phyloP scores from a whole-genome alignment of 2,888 invertebrate genomes.

The Caprella mutica region DNA sequence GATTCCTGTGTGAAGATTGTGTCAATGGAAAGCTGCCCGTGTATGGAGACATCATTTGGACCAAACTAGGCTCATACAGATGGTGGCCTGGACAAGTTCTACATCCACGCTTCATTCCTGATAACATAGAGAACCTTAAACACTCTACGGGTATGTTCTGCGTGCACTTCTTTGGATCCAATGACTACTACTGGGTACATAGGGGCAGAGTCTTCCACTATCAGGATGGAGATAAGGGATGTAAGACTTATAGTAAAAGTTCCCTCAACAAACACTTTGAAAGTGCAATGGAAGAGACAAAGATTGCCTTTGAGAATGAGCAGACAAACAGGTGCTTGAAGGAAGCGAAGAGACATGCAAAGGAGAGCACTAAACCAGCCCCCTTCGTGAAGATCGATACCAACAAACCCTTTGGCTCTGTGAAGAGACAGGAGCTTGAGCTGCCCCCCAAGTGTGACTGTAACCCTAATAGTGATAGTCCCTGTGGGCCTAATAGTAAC shows the following conservation, averaged over 20 bases:
- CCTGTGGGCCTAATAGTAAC: constrained; percentile 69
- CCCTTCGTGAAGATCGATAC: constrained; percentile 60
- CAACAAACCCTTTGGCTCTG: constrained; percentile 49
- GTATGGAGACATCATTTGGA: constrained; percentile 83
- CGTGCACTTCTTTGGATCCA: constrained; percentile 82
- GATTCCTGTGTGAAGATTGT: constrained; percentile 82
- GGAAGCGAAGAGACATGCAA: constrained; percentile 27
- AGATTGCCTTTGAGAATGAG: constrained; percentile 54
- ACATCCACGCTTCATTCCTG: constrained; percentile 72
- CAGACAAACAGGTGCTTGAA: constrained; percentile 42
- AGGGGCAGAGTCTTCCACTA: constrained; percentile 73
- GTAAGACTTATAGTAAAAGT: constrained; percentile 37
- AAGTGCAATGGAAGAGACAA: constrained; percentile 65
- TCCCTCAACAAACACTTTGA: constrained; percentile 55
- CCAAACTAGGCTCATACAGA: constrained; percentile 69
- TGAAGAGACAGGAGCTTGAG: constrained; percentile 46
- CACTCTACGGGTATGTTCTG: constrained; percentile 78
- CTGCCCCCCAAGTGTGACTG: constrained; percentile 67
- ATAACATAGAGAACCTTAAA: constrained; percentile 57
- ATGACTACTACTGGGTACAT: constrained; percentile 80
- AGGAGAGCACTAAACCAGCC: constrained; percentile 49
- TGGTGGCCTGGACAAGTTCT: constrained; percentile 93
- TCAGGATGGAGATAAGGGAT: constrained; percentile 56
- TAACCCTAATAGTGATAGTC: constrained; percentile 54
- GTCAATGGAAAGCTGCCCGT: constrained; percentile 72